Conservation (phyloP, 2,797 vertebrate species). For the Sebastes miniatus region DNA sequence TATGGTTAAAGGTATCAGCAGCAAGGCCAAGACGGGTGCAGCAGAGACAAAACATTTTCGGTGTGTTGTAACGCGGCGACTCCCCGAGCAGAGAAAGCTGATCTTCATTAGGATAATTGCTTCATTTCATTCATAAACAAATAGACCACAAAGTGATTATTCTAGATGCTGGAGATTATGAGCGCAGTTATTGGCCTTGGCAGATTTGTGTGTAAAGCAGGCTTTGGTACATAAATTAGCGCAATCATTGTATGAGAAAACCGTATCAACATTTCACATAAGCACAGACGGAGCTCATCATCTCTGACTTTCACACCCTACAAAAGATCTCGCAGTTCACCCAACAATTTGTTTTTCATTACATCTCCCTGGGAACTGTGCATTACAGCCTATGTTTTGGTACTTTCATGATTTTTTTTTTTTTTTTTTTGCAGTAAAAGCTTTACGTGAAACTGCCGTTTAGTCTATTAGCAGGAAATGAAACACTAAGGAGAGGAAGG, state of each 20-base stretch:
- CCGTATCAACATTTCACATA: slow-evolving; percentile 66
- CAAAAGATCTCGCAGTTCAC: slow-evolving; percentile 55
- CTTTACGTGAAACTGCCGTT: slow-evolving; percentile 35
- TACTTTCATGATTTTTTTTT: slow-evolving; percentile 18
- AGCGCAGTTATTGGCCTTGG: slow-evolving; percentile 63
- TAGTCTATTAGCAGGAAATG: slow-evolving; percentile 55
- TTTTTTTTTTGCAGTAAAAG: slow-evolving; percentile 1
- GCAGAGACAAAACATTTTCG: slow-evolving; percentile 39
- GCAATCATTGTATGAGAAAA: slow-evolving; percentile 70
- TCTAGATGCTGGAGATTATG: slow-evolving; percentile 65
- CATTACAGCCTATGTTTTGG: slow-evolving; percentile 37
- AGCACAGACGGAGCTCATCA: slow-evolving; percentile 72
- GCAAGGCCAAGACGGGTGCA: slow-evolving; percentile 1
- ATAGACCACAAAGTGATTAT: slow-evolving; percentile 66
- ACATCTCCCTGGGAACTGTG: slow-evolving; percentile 22
- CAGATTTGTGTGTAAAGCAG: slow-evolving; percentile 70
- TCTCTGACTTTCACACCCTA: slow-evolving; percentile 60
- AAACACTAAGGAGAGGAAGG: slow-evolving; percentile 55
- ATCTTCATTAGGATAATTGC: slow-evolving; percentile 75
- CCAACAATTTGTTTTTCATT: slow-evolving; percentile 53
- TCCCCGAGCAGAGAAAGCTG: slow-evolving; percentile 43
- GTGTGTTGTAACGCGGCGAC: slow-evolving; percentile 29
- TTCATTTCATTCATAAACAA: slow-evolving; percentile 73
- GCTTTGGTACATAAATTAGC: slow-evolving; percentile 77
- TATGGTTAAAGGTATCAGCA: slow-evolving; percentile 30